phyloP scores from a whole-genome alignment of 2,797 vertebrate species.

The Falco peregrinus region DNA sequence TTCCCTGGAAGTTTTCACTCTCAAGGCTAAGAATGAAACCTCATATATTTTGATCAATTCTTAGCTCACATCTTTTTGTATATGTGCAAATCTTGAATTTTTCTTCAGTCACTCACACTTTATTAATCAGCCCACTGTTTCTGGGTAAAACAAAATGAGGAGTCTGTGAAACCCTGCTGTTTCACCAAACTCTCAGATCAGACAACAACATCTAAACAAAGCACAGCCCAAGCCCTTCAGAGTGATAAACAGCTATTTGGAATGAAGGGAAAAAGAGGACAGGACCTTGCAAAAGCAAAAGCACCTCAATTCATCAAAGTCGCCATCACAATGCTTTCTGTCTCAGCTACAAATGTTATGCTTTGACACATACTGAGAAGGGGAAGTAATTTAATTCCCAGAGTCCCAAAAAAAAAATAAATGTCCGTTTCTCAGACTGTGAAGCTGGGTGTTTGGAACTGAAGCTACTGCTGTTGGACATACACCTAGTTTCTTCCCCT shows the following conservation, averaged over 20 bases:
- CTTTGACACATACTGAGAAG: neutral
- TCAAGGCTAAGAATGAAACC: neutral
- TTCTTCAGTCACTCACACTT: neutral
- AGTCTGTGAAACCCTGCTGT: neutral
- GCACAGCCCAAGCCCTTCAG: neutral
- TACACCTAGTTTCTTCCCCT: neutral
- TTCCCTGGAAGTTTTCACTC: neutral
- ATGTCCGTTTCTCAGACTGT: neutral
- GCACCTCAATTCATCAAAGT: slow-evolving; percentile 22
- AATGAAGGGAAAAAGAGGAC: neutral
- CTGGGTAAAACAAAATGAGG: neutral
- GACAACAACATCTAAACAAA: neutral
- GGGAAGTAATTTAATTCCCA: neutral
- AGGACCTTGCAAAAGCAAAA: slow-evolving; percentile 16
- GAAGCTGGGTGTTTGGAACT: neutral
- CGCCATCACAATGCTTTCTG: neutral
- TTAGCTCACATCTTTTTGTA: neutral
- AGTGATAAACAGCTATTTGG: neutral
- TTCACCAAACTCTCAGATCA: neutral
- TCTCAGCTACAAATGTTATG: neutral
- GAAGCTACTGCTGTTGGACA: neutral
- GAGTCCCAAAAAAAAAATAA: neutral
- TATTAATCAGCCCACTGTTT: neutral
- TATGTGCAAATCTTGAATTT: neutral
- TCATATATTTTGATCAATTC: neutral